Conservation (phyloP, 1,140 invertebrate species). For the Episyrphus balteatus region DNA sequence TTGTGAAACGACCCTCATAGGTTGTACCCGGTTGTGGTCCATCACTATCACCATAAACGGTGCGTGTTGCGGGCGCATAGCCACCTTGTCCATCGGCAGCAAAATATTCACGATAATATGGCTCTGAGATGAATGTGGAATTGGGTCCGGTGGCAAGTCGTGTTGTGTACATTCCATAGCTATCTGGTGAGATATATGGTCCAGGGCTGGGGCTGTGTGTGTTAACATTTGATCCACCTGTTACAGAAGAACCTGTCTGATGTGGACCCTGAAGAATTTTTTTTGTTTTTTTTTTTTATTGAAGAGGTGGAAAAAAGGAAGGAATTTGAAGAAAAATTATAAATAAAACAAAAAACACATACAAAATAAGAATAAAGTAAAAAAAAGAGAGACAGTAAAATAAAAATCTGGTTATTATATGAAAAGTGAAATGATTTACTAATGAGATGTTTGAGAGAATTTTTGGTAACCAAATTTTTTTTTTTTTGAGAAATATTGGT, state of each 20-base stretch:
- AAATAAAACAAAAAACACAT: too few species aligned
- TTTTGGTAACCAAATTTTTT: too few species aligned
- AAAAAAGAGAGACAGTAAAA: not conserved
- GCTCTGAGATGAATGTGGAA: conserved; percentile 33
- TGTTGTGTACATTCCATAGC: conserved; percentile 35
- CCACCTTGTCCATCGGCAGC: conserved; percentile 31
- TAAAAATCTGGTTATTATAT: not conserved
- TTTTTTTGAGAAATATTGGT: too few species aligned
- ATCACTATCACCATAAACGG: conserved; percentile 25
- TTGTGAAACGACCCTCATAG: conserved; percentile 33
- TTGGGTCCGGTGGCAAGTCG: conserved; percentile 13
- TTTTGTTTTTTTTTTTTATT: not conserved
- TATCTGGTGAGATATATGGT: conserved; percentile 31
- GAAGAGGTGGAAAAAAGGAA: not conserved
- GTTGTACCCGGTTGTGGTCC: conserved; percentile 18
- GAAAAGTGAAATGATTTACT: conserved; percentile 8
- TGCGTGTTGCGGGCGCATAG: conserved; percentile 23
- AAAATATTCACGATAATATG: conserved; percentile 36
- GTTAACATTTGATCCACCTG: conserved; percentile 15
- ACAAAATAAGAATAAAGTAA: too few species aligned
- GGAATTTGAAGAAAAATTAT: too few species aligned
- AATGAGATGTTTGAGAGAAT: conserved; percentile 1
- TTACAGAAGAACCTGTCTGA: conserved; percentile 10
- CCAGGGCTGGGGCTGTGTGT: conserved; percentile 34
- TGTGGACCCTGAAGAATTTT: conserved; percentile 11